Conservation (phyloP, 2,113 vertebrate genomes). For the Sylvia atricapilla region DNA sequence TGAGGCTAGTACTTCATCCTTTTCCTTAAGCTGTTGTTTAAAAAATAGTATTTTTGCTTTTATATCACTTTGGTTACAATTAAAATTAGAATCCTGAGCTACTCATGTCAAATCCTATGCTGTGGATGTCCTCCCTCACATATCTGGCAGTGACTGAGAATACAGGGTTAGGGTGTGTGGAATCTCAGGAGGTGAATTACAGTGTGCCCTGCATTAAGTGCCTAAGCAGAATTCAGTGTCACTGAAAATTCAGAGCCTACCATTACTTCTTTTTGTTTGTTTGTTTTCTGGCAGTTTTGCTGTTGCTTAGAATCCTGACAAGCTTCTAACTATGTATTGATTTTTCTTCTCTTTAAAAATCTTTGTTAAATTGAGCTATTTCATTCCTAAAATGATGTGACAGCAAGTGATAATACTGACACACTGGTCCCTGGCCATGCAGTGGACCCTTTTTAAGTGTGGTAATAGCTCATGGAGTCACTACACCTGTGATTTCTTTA, state of each 20-base stretch:
- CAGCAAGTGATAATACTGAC: not conserved
- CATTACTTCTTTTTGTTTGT: not conserved
- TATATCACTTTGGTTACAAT: not conserved
- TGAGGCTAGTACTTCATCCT: not conserved
- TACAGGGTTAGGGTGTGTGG: not conserved
- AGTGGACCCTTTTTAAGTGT: not conserved
- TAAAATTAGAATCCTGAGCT: not conserved
- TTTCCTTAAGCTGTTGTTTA: not conserved
- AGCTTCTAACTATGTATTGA: slow-evolving; percentile 47
- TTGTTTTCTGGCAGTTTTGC: slow-evolving; percentile 19
- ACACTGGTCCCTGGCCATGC: not conserved
- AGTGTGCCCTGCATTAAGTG: not conserved
- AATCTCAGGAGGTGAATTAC: not conserved
- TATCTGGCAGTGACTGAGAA: not conserved
- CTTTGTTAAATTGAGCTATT: slow-evolving; percentile 53
- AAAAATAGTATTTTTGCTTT: not conserved
- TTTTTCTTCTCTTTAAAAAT: slow-evolving; percentile 59
- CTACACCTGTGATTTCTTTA: not conserved
- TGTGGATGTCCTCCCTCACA: not conserved
- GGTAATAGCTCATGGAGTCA: not conserved
- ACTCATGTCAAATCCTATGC: not conserved
- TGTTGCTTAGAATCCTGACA: slow-evolving; percentile 31
- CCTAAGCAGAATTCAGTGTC: not conserved
- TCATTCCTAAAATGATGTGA: slow-evolving; percentile 23
- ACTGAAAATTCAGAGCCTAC: not conserved